phyloP scores from a whole-genome alignment of 2,888 invertebrate genomes.

The Oscheius sp. region DNA sequence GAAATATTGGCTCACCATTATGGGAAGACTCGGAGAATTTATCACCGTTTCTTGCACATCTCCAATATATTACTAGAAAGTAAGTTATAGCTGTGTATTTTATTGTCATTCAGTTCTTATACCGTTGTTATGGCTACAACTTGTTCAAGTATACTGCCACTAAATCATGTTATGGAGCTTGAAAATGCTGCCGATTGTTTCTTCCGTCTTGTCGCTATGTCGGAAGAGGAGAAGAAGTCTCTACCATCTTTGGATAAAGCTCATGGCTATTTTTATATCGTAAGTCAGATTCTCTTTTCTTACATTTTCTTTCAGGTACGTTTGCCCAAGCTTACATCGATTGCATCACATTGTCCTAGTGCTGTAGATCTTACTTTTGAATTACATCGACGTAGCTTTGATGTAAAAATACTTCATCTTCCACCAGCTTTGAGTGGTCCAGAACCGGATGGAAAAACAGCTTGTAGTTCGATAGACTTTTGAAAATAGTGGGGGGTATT shows the following conservation, averaged over 20 bases:
- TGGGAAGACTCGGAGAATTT: conserved; percentile 26
- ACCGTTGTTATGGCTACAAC: conserved; percentile 25
- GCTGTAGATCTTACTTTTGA: conserved; percentile 33
- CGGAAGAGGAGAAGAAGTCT: conserved; percentile 30
- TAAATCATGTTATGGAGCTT: not conserved
- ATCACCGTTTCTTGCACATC: conserved; percentile 17
- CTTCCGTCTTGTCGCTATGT: conserved; percentile 30
- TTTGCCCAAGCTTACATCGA: conserved; percentile 25
- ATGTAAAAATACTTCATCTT: conserved; percentile 32
- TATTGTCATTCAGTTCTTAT: conserved; percentile 29
- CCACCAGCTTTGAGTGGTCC: conserved; percentile 26
- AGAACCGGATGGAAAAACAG: conserved; percentile 5
- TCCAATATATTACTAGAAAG: conserved; percentile 26
- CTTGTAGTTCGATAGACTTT: conserved; percentile 24
- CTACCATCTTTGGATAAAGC: conserved; percentile 27
- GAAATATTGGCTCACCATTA: conserved; percentile 22
- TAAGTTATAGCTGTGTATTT: too few species aligned
- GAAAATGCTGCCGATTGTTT: conserved; percentile 26
- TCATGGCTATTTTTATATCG: conserved; percentile 34
- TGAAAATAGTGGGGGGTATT: not conserved
- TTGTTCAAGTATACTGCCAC: not conserved
- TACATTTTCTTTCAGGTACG: conserved; percentile 10
- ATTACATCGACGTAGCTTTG: conserved; percentile 32
- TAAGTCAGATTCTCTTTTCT: not conserved
- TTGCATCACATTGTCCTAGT: conserved; percentile 20